phyloP scores from a whole-genome alignment of 2,113 vertebrate genomes.

The Hippolais icterina region DNA sequence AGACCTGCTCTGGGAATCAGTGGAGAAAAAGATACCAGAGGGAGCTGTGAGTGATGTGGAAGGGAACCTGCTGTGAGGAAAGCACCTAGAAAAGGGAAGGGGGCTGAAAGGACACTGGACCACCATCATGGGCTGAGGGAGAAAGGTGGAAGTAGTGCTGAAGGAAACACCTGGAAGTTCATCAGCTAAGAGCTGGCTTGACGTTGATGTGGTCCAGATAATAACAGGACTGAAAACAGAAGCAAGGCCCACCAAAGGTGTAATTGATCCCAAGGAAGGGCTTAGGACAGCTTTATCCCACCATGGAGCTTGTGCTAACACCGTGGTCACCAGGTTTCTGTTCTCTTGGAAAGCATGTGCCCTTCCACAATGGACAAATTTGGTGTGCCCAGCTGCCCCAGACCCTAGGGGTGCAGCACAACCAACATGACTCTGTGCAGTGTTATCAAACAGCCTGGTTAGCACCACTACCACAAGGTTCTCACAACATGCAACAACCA shows the following conservation, averaged over 20 bases:
- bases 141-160: not conserved
- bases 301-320: fast-evolving
- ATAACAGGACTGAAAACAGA: not conserved
- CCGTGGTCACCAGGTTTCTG: not conserved
- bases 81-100: fast-evolving
- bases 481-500: not conserved
- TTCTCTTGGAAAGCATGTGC: not conserved
- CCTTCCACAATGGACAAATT: not conserved
- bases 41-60: not conserved
- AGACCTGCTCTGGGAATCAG: not conserved
- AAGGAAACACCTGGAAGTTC: not conserved
- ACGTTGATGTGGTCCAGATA: fast-evolving
- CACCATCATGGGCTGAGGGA: not conserved
- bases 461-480: fast-evolving
- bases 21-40: not conserved
- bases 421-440: fast-evolving
- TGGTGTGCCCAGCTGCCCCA: not conserved
- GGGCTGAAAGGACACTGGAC: fast-evolving
- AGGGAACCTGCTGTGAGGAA: not conserved
- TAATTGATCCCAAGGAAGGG: not conserved
- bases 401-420: not conserved
- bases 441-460: not conserved
- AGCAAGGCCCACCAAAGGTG: not conserved
- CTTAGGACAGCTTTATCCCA: not conserved
- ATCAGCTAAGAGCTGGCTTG: not conserved